Base-by-base conservation (phyloP, 2,113 vertebrate genomes). In the Percina caprodes region DNA sequence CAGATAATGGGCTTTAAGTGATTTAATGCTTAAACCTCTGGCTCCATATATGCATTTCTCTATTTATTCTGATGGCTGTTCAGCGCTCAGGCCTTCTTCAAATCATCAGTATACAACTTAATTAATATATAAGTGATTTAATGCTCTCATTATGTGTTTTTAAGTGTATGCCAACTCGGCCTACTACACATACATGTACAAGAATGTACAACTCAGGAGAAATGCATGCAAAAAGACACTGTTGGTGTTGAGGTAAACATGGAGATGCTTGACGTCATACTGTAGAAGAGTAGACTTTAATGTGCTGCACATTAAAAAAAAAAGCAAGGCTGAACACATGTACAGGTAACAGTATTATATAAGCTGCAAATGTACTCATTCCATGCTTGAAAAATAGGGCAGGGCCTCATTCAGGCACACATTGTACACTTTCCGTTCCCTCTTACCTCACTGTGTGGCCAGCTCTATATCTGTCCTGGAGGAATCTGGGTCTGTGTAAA, bases 321-420 rank as follows among this genome's bases (percentile, higher is more conserved):
- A n/a, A n/a, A n/a, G n/a, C n/a, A n/a, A n/a, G n/a, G n/a, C 24
- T 19, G 7, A 24, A 35, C 9, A 46, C 39, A 42, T 42, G 39
- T 11, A 42, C 61, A 54, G 21, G 4, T 42, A 42, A 46, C 12
- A 18, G 51, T 19, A 45, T 79, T 89, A 75, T 71, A 67, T 78
- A 85, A 85, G 33, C 46, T 75, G 21, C 49, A 59, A 55, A 86
- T 58, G 14, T 69, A 65, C 66, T 80, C 60, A 55, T 69, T 51
- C 65, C 62, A 15, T 55, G 4, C 18, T 21, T 46, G 58, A 52
- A 72, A 71, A 78, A 70, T 0, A 69, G 62, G 76, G 80, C 60
- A 46, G 85, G 63, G 74, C 55, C 8, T 73, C 18, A 15, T 8
- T 45, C 19, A 49, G 61, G 67, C 60, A 80, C 81, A 85, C 16